These are phyloP conservation scores for Nysson spinosus DNA, from an alignment of 2,888 invertebrate genomes.

Conservation along the genomic window DNA sequence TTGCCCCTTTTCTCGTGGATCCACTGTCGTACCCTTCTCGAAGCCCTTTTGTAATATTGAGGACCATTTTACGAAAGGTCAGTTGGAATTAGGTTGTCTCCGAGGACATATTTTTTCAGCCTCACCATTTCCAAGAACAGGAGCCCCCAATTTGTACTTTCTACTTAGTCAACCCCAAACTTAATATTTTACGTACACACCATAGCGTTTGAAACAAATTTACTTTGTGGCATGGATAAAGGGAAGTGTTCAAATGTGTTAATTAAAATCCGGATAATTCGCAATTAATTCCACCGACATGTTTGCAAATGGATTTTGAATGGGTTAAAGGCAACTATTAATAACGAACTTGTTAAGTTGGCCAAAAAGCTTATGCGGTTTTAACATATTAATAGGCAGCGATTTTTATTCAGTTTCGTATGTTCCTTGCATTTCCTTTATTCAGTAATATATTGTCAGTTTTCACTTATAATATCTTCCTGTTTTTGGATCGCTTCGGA, in stretches of 20 bases:
- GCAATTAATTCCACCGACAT: constrained; percentile 39
- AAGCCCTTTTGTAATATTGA: background rate
- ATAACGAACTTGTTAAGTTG: too few relatives aligned
- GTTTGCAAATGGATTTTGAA: too few relatives aligned
- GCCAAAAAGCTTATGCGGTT: too few relatives aligned
- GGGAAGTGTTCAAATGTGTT: constrained; percentile 25
- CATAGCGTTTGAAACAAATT: constrained; percentile 25
- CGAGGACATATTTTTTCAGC: constrained; percentile 2
- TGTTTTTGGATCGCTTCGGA: too few relatives aligned
- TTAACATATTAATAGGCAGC: too few relatives aligned
- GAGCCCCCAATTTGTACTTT: constrained; percentile 18
- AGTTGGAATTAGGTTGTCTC: constrained; percentile 7
- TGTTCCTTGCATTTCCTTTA: too few relatives aligned
- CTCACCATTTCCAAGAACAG: background rate
- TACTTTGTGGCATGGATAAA: constrained; percentile 28
- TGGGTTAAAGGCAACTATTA: too few relatives aligned
- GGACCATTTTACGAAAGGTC: background rate
- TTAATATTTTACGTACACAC: constrained; percentile 36
- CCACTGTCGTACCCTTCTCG: too few relatives aligned
- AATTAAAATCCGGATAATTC: constrained; percentile 16
- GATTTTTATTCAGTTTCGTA: too few relatives aligned
- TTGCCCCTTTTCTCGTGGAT: too few relatives aligned
- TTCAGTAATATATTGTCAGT: too few relatives aligned
- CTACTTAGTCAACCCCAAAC: constrained; percentile 9
- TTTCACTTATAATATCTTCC: too few relatives aligned